Evolutionary conservation across 2,797 vertebrate genomes (phyloP), one percentile per base, ranked within the genome.

Genomic region (Jordanella pulchra): DNA sequence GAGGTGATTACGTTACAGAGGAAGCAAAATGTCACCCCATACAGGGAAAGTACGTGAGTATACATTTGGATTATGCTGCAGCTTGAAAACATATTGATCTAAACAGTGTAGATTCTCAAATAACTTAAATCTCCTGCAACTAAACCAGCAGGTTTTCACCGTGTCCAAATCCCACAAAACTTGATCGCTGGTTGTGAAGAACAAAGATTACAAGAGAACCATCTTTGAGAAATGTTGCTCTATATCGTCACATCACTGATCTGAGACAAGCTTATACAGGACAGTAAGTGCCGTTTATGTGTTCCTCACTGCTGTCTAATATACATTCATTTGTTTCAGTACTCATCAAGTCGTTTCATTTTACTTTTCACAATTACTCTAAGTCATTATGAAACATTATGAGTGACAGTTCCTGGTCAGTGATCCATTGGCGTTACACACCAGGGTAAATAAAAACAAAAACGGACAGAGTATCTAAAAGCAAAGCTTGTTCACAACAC

Each of bases 281-380:
- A 91, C 76, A 86, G 73, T 86, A 91, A 89, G 87, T 89, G 84
- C 84, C 85, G 78, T 83, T 89, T 86, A 85, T 87, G 90, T 80
- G 78, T 86, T 86, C 87, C 72, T 74, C 78, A 54, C 75, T 67
- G 71, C 18, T 58, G 56, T 85, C 71, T 87, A 84, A 80, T 84
- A 85, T 90, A 92, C 91, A 92, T 91, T 92, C 90, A 92, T 89
- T 83, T 81, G 85, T 89, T 90, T 88, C 88, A 91, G 87, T 90
- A 89, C n/a, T 30, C n/a, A 85, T 82, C 85, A 81, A 71, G 28
- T 77, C 44, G 78, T 84, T 77, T 87, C 27, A 81, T 81, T 78
- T 53, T 77, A 79, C 64, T 77, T 79, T 66, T 63, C 81, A 79
- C 82, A 83, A 90, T 89, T 88, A 83, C 73, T 85, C 79, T 73